A percentile compares a stretch with the other conserved stretches of the same genome.
phyloP scores from a whole-genome alignment of 2,888 invertebrate genomes.

The Latrodectus hesperus region DNA sequence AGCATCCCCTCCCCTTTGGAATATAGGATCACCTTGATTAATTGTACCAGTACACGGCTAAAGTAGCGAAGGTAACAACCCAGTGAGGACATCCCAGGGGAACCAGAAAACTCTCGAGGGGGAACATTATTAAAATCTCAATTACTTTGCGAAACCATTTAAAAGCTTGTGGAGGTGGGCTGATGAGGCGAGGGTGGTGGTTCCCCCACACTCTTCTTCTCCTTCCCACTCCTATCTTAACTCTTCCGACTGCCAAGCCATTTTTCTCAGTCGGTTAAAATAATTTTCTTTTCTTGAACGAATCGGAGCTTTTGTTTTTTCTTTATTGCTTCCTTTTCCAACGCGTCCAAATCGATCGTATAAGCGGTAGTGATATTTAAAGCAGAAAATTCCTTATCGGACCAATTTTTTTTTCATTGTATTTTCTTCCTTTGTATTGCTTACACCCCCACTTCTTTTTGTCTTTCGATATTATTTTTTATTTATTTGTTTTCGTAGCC shows the following conservation, averaged over 20 bases:
- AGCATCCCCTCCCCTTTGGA: not conserved
- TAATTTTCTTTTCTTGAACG: conserved; percentile 30
- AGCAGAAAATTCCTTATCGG: conserved; percentile 9
- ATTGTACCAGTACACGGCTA: not conserved
- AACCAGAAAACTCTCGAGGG: conserved; percentile 20
- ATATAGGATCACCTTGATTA: conserved; percentile 3
- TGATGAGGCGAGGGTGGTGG: not conserved
- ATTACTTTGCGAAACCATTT: conserved; percentile 61
- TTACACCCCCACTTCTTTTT: not conserved
- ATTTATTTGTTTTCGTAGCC: not conserved
- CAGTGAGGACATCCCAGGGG: not conserved
- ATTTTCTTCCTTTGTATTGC: conserved; percentile 6
- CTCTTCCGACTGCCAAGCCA: conserved; percentile 8
- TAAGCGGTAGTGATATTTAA: conserved; percentile 11
- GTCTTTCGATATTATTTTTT: not conserved
- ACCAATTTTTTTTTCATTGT: conserved; percentile 7
- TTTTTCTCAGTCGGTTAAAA: conserved; percentile 43
- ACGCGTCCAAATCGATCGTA: not conserved
- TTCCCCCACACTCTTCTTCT: not conserved
- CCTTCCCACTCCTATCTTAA: not conserved
- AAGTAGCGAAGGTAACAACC: not conserved
- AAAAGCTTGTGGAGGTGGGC: conserved; percentile 22
- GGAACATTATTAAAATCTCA: conserved; percentile 67
- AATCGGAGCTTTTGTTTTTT: not conserved
- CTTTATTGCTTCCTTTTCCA: not conserved